These are phyloP conservation scores for Coregonus suidteri DNA, from an alignment of 2,797 vertebrate species.

Conservation along the genomic window DNA sequence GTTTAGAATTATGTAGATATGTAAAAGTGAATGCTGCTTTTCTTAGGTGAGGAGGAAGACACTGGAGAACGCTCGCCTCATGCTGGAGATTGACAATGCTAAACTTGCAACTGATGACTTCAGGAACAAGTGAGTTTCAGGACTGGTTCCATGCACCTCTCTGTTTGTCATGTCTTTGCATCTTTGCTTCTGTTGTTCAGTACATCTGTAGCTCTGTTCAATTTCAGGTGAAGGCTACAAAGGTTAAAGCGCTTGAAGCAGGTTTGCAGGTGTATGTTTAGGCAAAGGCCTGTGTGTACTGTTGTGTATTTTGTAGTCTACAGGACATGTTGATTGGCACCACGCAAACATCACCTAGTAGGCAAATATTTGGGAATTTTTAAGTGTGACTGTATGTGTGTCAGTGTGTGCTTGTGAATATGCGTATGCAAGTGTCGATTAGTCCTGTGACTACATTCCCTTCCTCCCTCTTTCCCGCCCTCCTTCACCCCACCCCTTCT, in stretches of 20 bases:
- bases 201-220: no score
- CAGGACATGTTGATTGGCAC: no score
- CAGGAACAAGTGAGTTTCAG: constrained; percentile 79
- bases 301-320: not conserved
- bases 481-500: not conserved
- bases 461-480: no score
- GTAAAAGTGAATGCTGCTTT: constrained; percentile 24
- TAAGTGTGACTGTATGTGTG: no score
- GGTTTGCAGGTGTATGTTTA: not conserved
- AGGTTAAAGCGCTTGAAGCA: not conserved
- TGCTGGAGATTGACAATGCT: constrained; percentile 84
- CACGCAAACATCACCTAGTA: no score
- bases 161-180: constrained; percentile 15
- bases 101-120: constrained; percentile 84
- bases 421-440: no score
- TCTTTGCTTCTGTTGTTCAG: not conserved
- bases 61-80: constrained; percentile 80
- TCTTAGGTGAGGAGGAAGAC: constrained; percentile 79
- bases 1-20: not conserved
- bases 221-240: not conserved
- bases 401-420: no score
- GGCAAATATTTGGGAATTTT: no score
- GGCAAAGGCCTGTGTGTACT: not conserved
- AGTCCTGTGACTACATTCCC: no score
- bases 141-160: not conserved